Conservation (phyloP, 2,113 vertebrate genomes). For the Lanius collurio region DNA sequence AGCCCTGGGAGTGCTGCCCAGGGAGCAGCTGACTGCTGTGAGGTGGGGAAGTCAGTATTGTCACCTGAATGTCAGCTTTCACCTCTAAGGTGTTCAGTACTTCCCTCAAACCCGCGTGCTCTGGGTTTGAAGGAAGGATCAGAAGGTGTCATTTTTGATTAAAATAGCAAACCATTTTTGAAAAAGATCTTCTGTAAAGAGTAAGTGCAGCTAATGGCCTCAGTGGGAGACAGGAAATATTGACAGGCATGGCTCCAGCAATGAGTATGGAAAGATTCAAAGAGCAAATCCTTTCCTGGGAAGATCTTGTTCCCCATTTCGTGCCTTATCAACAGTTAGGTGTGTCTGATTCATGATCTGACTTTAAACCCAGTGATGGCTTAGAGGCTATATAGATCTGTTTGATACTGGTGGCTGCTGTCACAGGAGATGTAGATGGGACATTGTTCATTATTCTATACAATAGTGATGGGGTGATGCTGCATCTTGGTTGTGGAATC, state of each 20-base stretch:
- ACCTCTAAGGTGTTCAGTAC: not conserved
- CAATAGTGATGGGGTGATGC: accelerated
- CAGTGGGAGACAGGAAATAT: not conserved
- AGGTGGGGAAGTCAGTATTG: not conserved
- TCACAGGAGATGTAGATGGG: not conserved
- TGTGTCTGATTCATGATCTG: not conserved
- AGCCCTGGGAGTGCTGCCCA: not conserved
- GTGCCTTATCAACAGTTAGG: not conserved
- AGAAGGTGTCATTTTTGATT: not conserved
- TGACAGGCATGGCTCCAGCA: not conserved
- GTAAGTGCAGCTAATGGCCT: not conserved
- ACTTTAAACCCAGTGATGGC: not conserved
- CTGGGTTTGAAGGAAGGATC: not conserved
- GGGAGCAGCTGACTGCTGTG: not conserved
- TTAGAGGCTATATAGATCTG: not conserved
- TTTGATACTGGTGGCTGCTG: not conserved
- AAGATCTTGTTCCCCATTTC: not conserved
- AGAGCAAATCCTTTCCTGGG: not conserved
- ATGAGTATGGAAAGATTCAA: not conserved
- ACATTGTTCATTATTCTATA: not conserved
- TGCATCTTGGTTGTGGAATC: not conserved
- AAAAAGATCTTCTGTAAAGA: not conserved
- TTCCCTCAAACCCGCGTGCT: not conserved
- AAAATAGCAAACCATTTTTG: not conserved
- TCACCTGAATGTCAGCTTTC: not conserved